Conservation (phyloP, 2,888 invertebrate genomes). For the Eupithecia exiguata region DNA sequence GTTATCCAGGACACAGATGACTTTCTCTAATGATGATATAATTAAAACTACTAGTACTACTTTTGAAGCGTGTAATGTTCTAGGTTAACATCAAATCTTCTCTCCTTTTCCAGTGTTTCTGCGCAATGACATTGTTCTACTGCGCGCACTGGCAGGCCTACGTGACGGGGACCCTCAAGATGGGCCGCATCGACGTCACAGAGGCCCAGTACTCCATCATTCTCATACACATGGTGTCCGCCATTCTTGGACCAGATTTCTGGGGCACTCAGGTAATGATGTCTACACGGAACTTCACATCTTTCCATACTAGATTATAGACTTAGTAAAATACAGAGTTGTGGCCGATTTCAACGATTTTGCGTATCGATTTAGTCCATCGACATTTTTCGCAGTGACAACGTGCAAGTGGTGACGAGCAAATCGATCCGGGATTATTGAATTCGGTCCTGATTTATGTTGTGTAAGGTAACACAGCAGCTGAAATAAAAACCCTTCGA, state of each 20-base stretch:
- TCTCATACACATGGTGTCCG: slow-evolving; percentile 92
- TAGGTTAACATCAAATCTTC: background rate
- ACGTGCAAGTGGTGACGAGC: background rate
- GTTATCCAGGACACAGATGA: background rate
- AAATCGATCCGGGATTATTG: background rate
- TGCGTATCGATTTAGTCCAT: background rate
- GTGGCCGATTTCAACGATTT: background rate
- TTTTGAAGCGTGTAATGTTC: background rate
- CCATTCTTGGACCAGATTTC: slow-evolving; percentile 92
- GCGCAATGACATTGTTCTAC: slow-evolving; percentile 97
- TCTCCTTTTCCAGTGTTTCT: slow-evolving; percentile 89
- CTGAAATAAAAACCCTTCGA: background rate
- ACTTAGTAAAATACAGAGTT: background rate
- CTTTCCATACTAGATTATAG: background rate
- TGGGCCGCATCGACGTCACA: slow-evolving; percentile 98
- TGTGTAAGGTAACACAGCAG: background rate
- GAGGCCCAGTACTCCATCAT: slow-evolving; percentile 99
- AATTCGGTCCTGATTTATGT: background rate
- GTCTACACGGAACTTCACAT: slow-evolving; percentile 31
- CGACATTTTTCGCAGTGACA: background rate
- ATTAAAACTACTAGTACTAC: background rate
- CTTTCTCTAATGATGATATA: background rate
- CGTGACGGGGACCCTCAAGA: slow-evolving; percentile 96
- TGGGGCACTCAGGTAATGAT: slow-evolving; percentile 88
- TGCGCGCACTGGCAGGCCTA: slow-evolving; percentile 99